Evolutionary conservation across 2,797 vertebrate genomes (phyloP), one percentile per base, ranked within the genome.

Genomic region (Florisuga fusca): DNA sequence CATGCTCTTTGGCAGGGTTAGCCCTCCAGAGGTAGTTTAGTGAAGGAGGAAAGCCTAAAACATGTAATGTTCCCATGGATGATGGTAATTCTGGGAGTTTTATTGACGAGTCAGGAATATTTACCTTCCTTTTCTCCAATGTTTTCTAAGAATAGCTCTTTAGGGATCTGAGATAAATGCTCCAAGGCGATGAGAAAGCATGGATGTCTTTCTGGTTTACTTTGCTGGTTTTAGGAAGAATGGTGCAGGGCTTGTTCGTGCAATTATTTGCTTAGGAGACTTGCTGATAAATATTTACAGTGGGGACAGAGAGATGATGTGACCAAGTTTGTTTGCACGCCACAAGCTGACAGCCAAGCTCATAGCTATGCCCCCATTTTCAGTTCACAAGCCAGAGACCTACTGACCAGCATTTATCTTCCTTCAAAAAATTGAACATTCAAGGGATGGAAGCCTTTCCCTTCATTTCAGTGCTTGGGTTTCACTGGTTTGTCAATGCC

Each of bases 1-100:
- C 26, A 4, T 50, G 34, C 29, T 87, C 27, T 85, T 73, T 84
- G 79, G 80, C 82, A 69, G 66, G 33, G 38, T 81, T 91, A 88
- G 54, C 62, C 45, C 82, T 93, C 64, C 89, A 85, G 92, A 92
- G 51, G 79, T 86, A 81, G 58, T 62, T 93, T n/a, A 72, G 84
- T 48, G 50, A 81, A 90, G 85, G 43, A 94, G 68, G n/a, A 53
- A 79, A 76, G 54, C 71, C 27, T 68, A 89, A 84, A 89, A 0
- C n/a, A 61, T 59, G 46, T 58, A 74, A 74, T 3, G 3, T 89
- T 94, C 72, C 89, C 46, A 69, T 62, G 58, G 58, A 50, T 63
- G 26, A 41, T 59, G 62, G 36, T 80, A 55, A 81, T 87, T 85
- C 31, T 64, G 58, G 34, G 79, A 88, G 54, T 26, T 78, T 72